Percentiles rank a stretch among this genome's conserved stretches.
phyloP scores from a whole-genome alignment of 2,888 invertebrate genomes.

The Cheilosia pagana region DNA sequence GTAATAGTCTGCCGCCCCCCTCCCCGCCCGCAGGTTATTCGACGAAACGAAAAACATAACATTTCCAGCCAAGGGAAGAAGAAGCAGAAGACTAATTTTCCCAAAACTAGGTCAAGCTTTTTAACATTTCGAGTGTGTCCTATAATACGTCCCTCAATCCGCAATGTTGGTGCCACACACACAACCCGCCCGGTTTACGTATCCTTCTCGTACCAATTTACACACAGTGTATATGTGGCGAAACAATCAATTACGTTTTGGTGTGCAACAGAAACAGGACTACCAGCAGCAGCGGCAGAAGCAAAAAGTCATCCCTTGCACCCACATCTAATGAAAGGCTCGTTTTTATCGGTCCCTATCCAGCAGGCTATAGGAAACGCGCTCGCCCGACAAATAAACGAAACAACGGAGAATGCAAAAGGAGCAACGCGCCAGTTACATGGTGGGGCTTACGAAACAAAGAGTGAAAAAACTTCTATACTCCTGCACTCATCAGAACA shows the following conservation, averaged over 20 bases:
- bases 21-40: background rate
- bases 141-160: constrained; percentile 51
- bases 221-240: constrained; percentile 55
- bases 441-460: constrained; percentile 25
- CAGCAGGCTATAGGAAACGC: constrained; percentile 37
- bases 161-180: constrained; percentile 40
- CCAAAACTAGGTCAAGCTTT: constrained; percentile 59
- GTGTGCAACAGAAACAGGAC: constrained; percentile 59
- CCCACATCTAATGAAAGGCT: constrained; percentile 42
- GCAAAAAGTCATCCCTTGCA: constrained; percentile 27
- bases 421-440: constrained; percentile 49
- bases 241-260: constrained; percentile 69
- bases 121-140: constrained; percentile 65
- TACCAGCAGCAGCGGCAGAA: constrained; percentile 19
- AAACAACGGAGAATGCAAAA: constrained; percentile 39
- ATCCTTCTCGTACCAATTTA: constrained; percentile 47
- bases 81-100: constrained; percentile 32
- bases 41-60: constrained; percentile 24
- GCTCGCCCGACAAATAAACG: constrained; percentile 49
- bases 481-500: constrained; percentile 3
- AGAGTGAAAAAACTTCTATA: constrained; percentile 23
- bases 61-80: constrained; percentile 37
- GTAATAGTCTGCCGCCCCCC: background rate
- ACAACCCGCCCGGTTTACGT: constrained; percentile 1
- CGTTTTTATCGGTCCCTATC: constrained; percentile 48